Base-by-base conservation (phyloP, 2,888 invertebrate species). In the Catocala fraxini region DNA sequence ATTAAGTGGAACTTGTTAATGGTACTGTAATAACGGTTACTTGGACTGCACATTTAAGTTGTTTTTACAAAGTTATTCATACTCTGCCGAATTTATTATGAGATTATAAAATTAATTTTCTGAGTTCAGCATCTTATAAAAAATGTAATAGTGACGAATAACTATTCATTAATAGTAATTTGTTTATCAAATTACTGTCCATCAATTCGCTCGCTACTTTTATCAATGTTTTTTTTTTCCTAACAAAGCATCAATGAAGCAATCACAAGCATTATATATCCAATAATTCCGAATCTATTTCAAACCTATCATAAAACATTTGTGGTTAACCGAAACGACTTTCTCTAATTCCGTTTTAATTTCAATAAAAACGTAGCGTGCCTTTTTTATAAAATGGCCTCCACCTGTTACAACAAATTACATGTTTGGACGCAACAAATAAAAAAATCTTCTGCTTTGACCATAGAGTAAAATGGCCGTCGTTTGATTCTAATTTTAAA, bases 301-400 rank as follows among this genome's bases (percentile, higher is more conserved):
- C 68, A 71, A 72, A 75, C 60, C 63, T 68, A 67, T 75, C 73
- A 79, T 82, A 83, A 83, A 86, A 83, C 80, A 82, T 86, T 89
- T 87, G 91, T 80, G 91, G 92, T 88, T 83, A 82, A 84, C 87
- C 87, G 71, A 83, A 39, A 83, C 83, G 77, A 88, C 89, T 87
- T 85, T 82, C 84, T 88, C 84, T 89, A 89, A 91, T 89, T 89
- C 81, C 65, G 79, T 84, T 90, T 90, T 89, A 89, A 89, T 89
- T 90, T 85, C 75, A 85, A 84, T 85, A 84, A 87, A 86, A 88
- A 84, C 77, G 63, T 65, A 65, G 68, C 63, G 59, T 53, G 52
- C 70, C 59, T 65, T 70, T 75, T 82, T 82, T 84, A 81, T 72
- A 74, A 77, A 77, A 73, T 70, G 48, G 65, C 66, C 42, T 66